Evolutionary conservation across 1,140 invertebrate genomes (phyloP).

Genomic region (Rhizoglyphus robini): DNA sequence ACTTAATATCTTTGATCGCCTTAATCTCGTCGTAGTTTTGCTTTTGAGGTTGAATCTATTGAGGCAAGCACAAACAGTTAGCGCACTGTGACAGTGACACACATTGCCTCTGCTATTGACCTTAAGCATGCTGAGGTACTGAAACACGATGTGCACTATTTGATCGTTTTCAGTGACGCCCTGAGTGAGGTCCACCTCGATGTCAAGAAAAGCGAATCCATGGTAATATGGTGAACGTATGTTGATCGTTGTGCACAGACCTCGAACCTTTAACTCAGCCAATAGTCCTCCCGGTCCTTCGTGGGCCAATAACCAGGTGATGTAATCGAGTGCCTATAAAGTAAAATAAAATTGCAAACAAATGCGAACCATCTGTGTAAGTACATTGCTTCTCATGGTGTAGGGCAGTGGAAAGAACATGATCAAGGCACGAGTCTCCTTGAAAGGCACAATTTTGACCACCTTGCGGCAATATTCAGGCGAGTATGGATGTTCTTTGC

Average conservation of each 20-base stretch:
- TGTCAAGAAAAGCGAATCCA: conserved; percentile 75
- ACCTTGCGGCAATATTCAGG: conserved; percentile 41
- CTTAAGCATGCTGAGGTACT: conserved; percentile 75
- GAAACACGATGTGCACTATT: conserved; percentile 67
- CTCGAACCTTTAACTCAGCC: conserved; percentile 61
- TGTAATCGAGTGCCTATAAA: conserved; percentile 36
- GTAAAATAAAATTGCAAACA: not conserved
- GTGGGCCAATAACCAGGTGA: conserved; percentile 71
- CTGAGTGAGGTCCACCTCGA: conserved; percentile 77
- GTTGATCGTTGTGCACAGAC: conserved; percentile 25
- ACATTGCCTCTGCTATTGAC: no score
- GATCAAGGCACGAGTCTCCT: conserved; percentile 69
- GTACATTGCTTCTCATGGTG: no score
- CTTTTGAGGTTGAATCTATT: conserved; percentile 58
- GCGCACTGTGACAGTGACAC: no score
- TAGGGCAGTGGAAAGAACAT: conserved; percentile 71
- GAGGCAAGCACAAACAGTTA: no score
- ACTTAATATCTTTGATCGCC: conserved; percentile 61
- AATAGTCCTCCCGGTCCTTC: conserved; percentile 86
- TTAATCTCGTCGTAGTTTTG: conserved; percentile 82
- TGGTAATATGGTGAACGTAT: not conserved
- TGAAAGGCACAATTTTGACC: conserved; percentile 68
- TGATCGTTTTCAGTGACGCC: conserved; percentile 70
- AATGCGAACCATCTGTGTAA: no score
- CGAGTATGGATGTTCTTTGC: conserved; percentile 66